Base-by-base conservation (phyloP, 92 coral and sea anemone species). In the Galaxea fascicularis region DNA sequence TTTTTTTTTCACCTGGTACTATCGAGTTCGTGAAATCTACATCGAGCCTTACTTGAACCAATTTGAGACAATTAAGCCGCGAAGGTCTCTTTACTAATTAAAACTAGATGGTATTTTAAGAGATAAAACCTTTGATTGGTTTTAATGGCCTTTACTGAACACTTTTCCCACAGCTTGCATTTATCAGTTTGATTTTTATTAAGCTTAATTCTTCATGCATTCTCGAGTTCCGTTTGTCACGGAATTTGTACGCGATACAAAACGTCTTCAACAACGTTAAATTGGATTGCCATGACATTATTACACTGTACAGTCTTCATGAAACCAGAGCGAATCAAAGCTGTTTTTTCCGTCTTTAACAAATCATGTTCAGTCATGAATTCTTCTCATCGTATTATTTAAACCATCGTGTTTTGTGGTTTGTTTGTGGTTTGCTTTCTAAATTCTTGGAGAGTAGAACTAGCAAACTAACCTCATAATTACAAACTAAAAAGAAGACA, bases 121-220 rank as follows among this genome's bases (percentile, higher is more conserved):
- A 29, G 63, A 8, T 47, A 17, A 78, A 78, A 58, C 31, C 46
- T 65, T 47, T 45, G 83, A 78, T 78, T 78, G 45, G 44, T 78
- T 62, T 60, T 63, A 79, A 65, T 65, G 56, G 29, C 74, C 47
- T 47, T n/a, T n/a, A 26, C 65, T 65, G 26, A 79, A 18, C 58
- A 72, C 64, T 35, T 77, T 77, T 13, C 14, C 30, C 15, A 59
- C 8, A 31, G 31, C 31, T 16, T 28, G 13, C 53, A 4, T 14
- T 17, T 29, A 54, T 69, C 24, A 39, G 14, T 35, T 29, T 66
- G 17, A 65, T 65, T 8, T 15, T 31, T 69, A 7, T 15, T 29
- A 24, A 7, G 14, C 11, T 63, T 4, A 6, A 5, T 66, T 31
- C 14, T 26, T 10, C 7, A 14, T 28, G n/a, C 15, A 16, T 25